Base-by-base conservation (phyloP, 2,797 vertebrate genomes). In the Hoplostethus atlanticus region DNA sequence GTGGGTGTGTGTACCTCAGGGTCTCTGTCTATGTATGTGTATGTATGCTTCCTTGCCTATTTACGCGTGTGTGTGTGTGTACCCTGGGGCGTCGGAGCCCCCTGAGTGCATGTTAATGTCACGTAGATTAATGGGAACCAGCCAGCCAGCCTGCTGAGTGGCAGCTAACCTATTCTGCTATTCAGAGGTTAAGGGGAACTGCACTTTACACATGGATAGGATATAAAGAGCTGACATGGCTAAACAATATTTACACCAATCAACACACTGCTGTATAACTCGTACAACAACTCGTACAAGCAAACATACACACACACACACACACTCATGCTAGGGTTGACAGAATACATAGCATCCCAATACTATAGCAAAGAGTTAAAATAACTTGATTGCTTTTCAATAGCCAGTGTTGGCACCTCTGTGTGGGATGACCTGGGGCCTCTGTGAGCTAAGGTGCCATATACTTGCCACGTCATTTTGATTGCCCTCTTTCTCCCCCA, bases 121-220 rank as follows among this genome's bases (percentile, higher is more conserved):
- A 91, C 81, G 80, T 64, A 81, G 82, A 93, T 89, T 91, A 92
- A 88, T 76, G 59, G 52, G 74, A 74, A 65, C 44, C 80, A 65
- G 67, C 66, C 63, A 70, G 76, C 36, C 47, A 44, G 38, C 7
- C 77, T 21, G 87, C 6, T 82, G 92, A 93, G 63, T 84, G 92
- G 92, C 92, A 91, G 91, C 75, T 93, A 93, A 93, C 91, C 93
- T 94, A 93, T 88, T 93, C 91, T 80, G 66, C 30, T 87, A 93
- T 92, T 90, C 92, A 86, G 71, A 86, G 75, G 84, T 79, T 59
- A 58, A 54, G 59, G 67, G 60, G 71, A 9, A 5, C 46, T 75
- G 63, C 67, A 71, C 67, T 82, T 79, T 11, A 50, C 53, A 34
- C 28, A 59, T 0, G 11, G 44, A 48, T 8, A 25, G 57, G 73